Evolutionary conservation across 2,797 vertebrate species (phyloP), one percentile per base, ranked within the genome.

Genomic region (Dermochelys coriacea): DNA sequence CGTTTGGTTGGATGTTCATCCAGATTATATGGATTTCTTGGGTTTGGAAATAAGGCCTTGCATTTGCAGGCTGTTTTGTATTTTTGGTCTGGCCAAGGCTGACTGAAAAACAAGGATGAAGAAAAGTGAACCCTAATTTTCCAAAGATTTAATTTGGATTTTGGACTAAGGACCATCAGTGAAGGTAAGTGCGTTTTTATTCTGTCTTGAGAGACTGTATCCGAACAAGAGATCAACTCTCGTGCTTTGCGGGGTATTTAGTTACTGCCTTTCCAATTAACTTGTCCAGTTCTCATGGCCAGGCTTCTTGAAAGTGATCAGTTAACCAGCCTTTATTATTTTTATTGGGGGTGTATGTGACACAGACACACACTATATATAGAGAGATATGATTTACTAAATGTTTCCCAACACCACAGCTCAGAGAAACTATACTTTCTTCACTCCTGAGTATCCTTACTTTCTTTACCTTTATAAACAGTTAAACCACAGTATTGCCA

Each of bases 381-480:
- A 15, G 25, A 15, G 25, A 47, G 5, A 25, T 25, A 27, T 77
- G n/a, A 23, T 71, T 71, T 23, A 10, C 5, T 41, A 23, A 41
- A 71, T 71, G n/a, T 29, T 29, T 77, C 14, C 14, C 27, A 14
- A 23, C 41, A 29, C 34, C 41, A 9, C 25, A 47, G 45, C 2
- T 49, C 27, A 47, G 27, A 77, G 23, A 77, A 77, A 47, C 45
- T 5, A 16, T 25, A 15, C 45, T 47, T 45, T 29, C 71, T 45
- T 71, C 14, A n/a, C 5, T 45, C 45, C 74, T 8, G 8, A 77
- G 27, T 29, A 49, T 5, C 74, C 74, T 77, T 29, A 21, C 71
- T 77, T 87, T 5, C 15, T 55, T 1, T 45, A 4, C 6, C 2
- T 74, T 57, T 12, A 0, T 10, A 8, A 92, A 80, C 52, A 77